Base-by-base conservation (phyloP, 2,113 vertebrate genomes). In the Helogale parvula region DNA sequence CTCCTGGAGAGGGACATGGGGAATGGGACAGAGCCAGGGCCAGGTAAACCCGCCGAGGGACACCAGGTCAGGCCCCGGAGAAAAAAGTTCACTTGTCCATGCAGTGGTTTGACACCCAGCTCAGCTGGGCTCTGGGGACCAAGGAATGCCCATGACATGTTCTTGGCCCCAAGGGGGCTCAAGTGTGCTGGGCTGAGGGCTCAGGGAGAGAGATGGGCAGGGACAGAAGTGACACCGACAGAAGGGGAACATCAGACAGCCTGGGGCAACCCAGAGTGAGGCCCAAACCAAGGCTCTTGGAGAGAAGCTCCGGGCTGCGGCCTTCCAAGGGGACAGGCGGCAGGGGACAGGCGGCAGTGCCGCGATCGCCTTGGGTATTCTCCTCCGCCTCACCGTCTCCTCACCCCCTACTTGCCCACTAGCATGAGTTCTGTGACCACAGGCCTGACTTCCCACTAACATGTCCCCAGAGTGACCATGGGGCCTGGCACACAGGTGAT, bases 1-100 rank as follows among this genome's bases (percentile, higher is more conserved):
- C 96, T 99, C 99, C 99, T 99, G 87, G 85, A 72, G 60, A 91
- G 38, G 54, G 35, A 52, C 9, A 5, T 0, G 0, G 35, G 12
- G 54, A 65, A 33, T 7, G 50, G 31, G 17, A 60, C 87, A 63
- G 9, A 35, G 31, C 76, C 16, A 45, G 83, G n/a, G 76, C 66
- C 84, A 92, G 54, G 79, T 1, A 33, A 65, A 8, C 45, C 25
- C 47, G 87, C 88, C 4, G 27, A 41, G 52, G 81, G 45, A 13
- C 35, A 47, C 47, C 68, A 74, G 45, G 0, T 0, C 7, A 54
- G 25, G 16, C 7, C 63, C 82, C 33, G 5, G 50, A 74, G 47
- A 66, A 76, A 31, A 13, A 92, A 54, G 21, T 54, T 41, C 27
- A 9, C n/a, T 31, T 52, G 60, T 90, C 80, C 3, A 1, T 3